A percentile compares a stretch with the other conserved stretches of the same genome.
Conservation (phyloP, 2,113 vertebrate genomes). For the Ramphastos sulfuratus region DNA sequence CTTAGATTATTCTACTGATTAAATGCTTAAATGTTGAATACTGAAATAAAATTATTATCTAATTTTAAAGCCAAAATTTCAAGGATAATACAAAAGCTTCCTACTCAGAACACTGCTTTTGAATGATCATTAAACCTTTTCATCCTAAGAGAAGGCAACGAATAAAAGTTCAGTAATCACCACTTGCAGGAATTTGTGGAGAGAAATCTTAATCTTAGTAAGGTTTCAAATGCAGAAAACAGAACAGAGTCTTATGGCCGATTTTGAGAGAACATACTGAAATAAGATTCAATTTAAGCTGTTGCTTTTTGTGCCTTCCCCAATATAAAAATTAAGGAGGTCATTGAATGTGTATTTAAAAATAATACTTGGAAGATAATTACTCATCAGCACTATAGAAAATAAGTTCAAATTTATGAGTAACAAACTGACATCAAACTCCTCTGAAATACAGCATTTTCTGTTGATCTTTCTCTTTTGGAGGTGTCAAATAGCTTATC, state of each 20-base stretch:
- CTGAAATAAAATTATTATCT: neutral
- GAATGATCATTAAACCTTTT: neutral
- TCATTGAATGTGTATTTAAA: neutral
- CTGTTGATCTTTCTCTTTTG: neutral
- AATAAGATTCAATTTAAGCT: neutral
- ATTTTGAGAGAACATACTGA: neutral
- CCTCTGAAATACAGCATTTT: neutral
- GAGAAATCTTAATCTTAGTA: neutral
- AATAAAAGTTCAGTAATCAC: neutral
- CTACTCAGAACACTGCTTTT: neutral
- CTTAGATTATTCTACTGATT: slow-evolving; percentile 15
- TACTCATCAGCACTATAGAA: neutral
- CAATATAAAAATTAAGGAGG: neutral
- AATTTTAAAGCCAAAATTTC: neutral
- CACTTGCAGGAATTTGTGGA: neutral
- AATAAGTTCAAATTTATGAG: neutral
- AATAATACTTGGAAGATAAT: neutral
- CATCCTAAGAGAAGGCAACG: neutral
- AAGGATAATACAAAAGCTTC: neutral
- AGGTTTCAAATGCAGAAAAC: neutral
- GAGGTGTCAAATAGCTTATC: neutral
- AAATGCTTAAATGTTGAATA: slow-evolving; percentile 1
- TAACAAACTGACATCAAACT: neutral
- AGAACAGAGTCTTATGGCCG: neutral
- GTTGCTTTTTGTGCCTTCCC: neutral